Evolutionary conservation across 2,113 vertebrate genomes (phyloP).

Genomic region (Vanacampus margaritifer): DNA sequence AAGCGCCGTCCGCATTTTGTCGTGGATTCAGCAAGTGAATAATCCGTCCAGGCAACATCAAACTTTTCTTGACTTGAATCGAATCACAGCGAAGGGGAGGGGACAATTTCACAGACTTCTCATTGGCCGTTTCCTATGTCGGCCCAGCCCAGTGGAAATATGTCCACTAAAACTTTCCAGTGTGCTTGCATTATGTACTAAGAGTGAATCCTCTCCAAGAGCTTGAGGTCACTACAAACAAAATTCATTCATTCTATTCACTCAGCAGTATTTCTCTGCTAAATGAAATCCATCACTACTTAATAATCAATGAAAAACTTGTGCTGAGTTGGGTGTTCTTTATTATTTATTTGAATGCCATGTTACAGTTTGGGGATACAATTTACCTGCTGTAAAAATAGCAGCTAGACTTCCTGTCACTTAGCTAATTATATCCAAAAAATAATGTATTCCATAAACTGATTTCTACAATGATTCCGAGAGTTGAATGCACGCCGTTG

Average conservation of each 20-base stretch:
- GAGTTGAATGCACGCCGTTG: no score
- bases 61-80: background rate
- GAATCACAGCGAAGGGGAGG: slow-evolving; percentile 26
- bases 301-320: background rate
- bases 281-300: background rate
- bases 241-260: background rate
- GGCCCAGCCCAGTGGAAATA: slow-evolving; percentile 24
- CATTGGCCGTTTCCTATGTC: slow-evolving; percentile 18
- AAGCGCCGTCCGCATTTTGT: slow-evolving; percentile 6
- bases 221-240: background rate
- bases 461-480: no score
- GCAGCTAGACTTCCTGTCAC: no score
- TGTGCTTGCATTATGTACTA: background rate
- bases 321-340: background rate
- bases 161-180: slow-evolving; percentile 7
- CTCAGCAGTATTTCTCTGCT: background rate
- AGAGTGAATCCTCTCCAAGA: background rate
- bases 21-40: background rate
- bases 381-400: no score
- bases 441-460: no score
- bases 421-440: no score
- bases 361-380: no score
- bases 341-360: background rate
- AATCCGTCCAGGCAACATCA: background rate
- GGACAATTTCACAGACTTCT: background rate